Base-by-base conservation (phyloP, 2,888 invertebrate species). In the Scaptomyza polygonia region DNA sequence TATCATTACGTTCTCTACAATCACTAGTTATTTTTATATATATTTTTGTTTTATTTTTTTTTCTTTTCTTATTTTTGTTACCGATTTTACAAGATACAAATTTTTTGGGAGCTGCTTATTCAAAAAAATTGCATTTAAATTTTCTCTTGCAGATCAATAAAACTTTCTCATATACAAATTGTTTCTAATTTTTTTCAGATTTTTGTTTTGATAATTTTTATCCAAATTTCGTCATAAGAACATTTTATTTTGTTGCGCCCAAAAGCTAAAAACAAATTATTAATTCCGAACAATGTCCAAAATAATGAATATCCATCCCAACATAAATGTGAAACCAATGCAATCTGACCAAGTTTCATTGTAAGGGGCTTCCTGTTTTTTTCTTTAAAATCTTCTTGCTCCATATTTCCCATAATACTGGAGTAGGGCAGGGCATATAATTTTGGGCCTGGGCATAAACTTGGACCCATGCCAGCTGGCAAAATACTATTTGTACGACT, bases 151-250 rank as follows among this genome's bases (percentile, higher is more conserved):
- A 58, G 66, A 52, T 54, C 64, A 54, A 52, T 73, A 68, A 69
- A 73, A 65, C 53, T 57, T 64, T 61, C 59, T 52, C 57, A 57
- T 82, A 79, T 82, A 77, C 71, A 85, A 85, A 58, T 61, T 59
- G 53, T 48, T 40, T 42, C 39, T 30, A 54, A 51, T 43, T 12
- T 40, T 55, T 39, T 21, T 45, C 8, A 16, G 12, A 39, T 18
- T 55, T 49, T 63, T 12, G 5, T 42, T 32, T 7, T 29, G 8
- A 4, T 42, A 43, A 49, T 34, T 53, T 36, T 51, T 47, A 64
- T 54, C 40, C 58, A 77, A 77, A 63, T 74, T 71, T 73, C 11
- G 57, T 82, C 85, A 82, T 85, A 82, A 82, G 82, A 82, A 77
- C 74, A 64, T 72, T 61, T 59, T 34, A 14, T 12, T 16, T 47